Evolutionary conservation across 2,888 invertebrate species (phyloP).

Genomic region (Ichneumoninae sp.): DNA sequence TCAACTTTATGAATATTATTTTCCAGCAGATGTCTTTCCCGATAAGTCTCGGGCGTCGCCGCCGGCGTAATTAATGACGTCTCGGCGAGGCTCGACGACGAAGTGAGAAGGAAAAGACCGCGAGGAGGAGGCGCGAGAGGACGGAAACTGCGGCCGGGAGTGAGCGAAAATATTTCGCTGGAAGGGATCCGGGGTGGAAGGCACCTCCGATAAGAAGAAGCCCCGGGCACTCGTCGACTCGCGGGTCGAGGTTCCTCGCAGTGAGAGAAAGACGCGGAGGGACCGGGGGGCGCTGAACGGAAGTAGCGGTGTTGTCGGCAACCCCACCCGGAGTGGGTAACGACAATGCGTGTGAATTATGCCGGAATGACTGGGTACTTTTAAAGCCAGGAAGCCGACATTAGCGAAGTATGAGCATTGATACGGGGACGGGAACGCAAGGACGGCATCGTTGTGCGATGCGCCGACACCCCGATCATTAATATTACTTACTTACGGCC

Average conservation of each 20-base stretch:
- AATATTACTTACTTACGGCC: conserved; percentile 82
- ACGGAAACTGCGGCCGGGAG: neutral
- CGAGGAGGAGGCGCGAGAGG: conserved; percentile 56
- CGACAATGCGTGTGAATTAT: conserved; percentile 83
- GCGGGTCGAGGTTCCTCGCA: conserved; percentile 32
- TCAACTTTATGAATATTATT: conserved; percentile 84
- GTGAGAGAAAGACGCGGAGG: conserved; percentile 48
- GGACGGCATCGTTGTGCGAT: conserved; percentile 69
- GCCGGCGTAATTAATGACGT: conserved; percentile 82
- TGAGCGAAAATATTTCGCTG: conserved; percentile 53
- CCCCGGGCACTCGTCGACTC: conserved; percentile 50
- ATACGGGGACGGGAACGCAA: conserved; percentile 71
- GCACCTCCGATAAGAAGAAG: conserved; percentile 71
- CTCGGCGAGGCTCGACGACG: conserved; percentile 61
- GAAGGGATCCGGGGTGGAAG: conserved; percentile 49
- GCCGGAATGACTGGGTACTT: conserved; percentile 83
- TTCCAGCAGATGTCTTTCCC: conserved; percentile 83
- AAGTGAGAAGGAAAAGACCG: conserved; percentile 55
- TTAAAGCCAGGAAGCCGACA: conserved; percentile 83
- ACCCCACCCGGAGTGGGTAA: conserved; percentile 65
- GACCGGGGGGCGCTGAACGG: conserved; percentile 38
- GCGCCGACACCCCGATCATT: conserved; percentile 76
- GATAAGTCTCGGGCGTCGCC: conserved; percentile 80
- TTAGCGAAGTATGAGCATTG: conserved; percentile 81
- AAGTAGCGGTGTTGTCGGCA: conserved; percentile 58